phyloP scores from a whole-genome alignment of 2,113 vertebrate species.

The Orthonyx spaldingii region DNA sequence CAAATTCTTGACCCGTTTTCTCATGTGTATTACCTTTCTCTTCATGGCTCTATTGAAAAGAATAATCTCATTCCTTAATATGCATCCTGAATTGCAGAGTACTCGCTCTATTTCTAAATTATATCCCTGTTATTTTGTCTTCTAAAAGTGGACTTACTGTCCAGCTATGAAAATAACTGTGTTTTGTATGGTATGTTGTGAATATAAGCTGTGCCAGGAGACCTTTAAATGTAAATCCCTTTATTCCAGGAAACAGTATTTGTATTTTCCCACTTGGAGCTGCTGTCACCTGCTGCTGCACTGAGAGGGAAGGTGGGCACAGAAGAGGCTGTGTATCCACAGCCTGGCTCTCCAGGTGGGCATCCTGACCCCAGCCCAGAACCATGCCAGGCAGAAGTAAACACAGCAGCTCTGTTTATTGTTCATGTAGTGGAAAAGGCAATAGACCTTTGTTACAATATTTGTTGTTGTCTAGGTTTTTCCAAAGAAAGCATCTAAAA shows the following conservation, averaged over 20 bases:
- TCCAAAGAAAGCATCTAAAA: background rate
- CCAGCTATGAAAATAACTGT: background rate
- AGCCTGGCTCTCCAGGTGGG: background rate
- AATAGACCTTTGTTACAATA: background rate
- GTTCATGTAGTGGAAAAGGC: background rate
- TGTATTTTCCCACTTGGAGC: background rate
- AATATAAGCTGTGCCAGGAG: background rate
- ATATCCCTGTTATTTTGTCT: background rate
- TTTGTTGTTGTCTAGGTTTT: background rate
- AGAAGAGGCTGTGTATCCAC: accelerated
- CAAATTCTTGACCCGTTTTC: background rate
- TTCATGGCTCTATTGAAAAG: background rate
- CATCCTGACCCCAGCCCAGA: background rate
- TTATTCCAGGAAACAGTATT: background rate
- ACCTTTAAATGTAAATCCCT: background rate
- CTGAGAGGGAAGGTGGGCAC: background rate
- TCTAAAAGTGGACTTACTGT: background rate
- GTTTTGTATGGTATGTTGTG: background rate
- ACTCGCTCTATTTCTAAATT: background rate
- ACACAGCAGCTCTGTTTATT: background rate
- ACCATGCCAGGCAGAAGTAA: background rate
- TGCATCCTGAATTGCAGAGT: background rate
- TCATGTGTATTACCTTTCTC: background rate
- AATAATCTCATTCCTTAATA: background rate
- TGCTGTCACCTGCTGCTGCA: background rate